These are phyloP conservation scores for Nephrotoma appendiculata DNA, from an alignment of 2,888 invertebrate genomes.

Conservation along the genomic window DNA sequence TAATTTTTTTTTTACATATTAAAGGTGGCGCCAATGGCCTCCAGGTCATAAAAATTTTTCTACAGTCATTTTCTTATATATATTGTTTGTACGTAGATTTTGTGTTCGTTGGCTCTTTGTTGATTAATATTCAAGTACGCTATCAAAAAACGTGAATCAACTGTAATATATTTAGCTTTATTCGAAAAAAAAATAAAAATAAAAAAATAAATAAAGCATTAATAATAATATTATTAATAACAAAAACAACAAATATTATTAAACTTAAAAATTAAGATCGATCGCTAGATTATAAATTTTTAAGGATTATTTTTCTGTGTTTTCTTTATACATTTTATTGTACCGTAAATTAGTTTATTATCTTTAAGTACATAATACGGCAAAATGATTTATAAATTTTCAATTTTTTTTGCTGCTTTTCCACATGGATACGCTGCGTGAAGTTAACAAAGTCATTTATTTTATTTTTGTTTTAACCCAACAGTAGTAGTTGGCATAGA, in stretches of 20 bases:
- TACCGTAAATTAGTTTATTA: neutral
- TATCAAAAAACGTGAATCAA: constrained; percentile 5
- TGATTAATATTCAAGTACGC: neutral
- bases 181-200: neutral
- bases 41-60: neutral
- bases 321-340: neutral
- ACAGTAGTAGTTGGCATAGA: neutral
- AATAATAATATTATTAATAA: neutral
- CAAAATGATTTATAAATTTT: neutral
- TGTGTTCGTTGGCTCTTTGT: neutral
- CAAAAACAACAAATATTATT: neutral
- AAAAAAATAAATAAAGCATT: neutral
- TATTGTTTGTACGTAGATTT: neutral
- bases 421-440: neutral
- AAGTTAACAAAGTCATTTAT: neutral
- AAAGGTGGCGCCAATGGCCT: constrained; percentile 5
- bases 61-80: neutral
- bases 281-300: neutral
- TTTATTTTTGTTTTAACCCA: neutral
- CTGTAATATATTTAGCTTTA: neutral
- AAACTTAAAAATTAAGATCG: neutral
- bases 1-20: neutral
- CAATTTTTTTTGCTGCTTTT: neutral
- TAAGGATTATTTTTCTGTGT: neutral
- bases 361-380: neutral